Evolutionary conservation across 2,888 invertebrate genomes (phyloP).

Genomic region (Automeris io): DNA sequence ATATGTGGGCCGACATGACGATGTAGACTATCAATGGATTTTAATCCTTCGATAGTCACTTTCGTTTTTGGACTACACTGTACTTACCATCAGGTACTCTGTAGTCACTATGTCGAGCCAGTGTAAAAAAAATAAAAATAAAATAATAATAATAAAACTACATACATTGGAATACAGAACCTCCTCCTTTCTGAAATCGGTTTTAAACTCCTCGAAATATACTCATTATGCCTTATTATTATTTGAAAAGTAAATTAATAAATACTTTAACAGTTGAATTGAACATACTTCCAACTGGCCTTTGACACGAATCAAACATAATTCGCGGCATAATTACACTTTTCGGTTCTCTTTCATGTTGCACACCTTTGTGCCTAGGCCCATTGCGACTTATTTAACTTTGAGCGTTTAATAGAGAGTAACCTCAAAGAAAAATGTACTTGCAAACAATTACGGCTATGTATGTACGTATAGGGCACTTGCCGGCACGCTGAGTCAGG

Average conservation of each 20-base stretch:
- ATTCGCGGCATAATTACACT: slow-evolving; percentile 73
- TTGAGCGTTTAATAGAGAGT: slow-evolving; percentile 73
- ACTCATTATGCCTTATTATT: not conserved
- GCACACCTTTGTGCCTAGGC: slow-evolving; percentile 62
- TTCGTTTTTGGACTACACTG: no score
- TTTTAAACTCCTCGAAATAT: not conserved
- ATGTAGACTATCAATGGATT: no score
- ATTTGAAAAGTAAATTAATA: not conserved
- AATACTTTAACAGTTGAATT: slow-evolving; percentile 10
- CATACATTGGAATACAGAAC: no score
- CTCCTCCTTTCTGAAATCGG: no score
- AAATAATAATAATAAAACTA: no score
- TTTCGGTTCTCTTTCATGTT: slow-evolving; percentile 53
- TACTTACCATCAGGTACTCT: no score
- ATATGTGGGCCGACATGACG: no score
- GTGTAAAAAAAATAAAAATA: no score
- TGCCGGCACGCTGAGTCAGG: slow-evolving; percentile 63
- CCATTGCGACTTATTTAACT: slow-evolving; percentile 71
- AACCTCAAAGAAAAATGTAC: slow-evolving; percentile 77
- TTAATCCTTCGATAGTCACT: no score
- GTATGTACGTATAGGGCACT: slow-evolving; percentile 72
- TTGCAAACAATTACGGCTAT: slow-evolving; percentile 73
- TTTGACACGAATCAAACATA: slow-evolving; percentile 33
- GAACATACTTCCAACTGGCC: slow-evolving; percentile 18
- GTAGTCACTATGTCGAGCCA: no score